Conservation (phyloP, 2,797 vertebrate species). For the Tokudaia muenninki region DNA sequence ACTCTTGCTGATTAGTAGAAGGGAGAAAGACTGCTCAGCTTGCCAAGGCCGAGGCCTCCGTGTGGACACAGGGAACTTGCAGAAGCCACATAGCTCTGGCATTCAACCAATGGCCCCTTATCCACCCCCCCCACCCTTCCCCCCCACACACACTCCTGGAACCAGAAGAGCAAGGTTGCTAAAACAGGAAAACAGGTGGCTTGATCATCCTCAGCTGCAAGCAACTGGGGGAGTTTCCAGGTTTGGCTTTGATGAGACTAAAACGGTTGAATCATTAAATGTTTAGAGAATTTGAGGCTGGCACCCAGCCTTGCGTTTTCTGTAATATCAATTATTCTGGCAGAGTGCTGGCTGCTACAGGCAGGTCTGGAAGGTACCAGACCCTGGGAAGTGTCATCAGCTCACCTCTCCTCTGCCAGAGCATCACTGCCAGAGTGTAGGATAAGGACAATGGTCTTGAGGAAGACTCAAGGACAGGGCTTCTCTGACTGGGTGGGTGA, state of each 20-base stretch:
- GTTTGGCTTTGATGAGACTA: constrained; percentile 66
- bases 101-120: not conserved
- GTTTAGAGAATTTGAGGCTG: constrained; percentile 71
- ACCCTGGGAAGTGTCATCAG: not conserved
- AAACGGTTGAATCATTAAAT: constrained; percentile 72
- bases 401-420: not conserved
- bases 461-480: not conserved
- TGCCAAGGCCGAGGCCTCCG: not conserved
- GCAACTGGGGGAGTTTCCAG: constrained; percentile 27
- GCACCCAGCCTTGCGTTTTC: constrained; percentile 69
- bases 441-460: not conserved
- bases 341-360: not conserved
- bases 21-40: not conserved
- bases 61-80: not conserved
- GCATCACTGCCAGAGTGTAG: too few relatives aligned
- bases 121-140: not conserved
- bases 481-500: not conserved
- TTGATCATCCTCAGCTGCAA: not conserved
- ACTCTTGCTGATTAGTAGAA: not conserved
- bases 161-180: not conserved
- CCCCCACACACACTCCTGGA: too few relatives aligned
- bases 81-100: not conserved
- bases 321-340: constrained; percentile 68
- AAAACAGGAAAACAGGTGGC: not conserved
- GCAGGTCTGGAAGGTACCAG: not conserved